phyloP scores from a whole-genome alignment of 2,888 invertebrate genomes.

The Heliothis peltigera region DNA sequence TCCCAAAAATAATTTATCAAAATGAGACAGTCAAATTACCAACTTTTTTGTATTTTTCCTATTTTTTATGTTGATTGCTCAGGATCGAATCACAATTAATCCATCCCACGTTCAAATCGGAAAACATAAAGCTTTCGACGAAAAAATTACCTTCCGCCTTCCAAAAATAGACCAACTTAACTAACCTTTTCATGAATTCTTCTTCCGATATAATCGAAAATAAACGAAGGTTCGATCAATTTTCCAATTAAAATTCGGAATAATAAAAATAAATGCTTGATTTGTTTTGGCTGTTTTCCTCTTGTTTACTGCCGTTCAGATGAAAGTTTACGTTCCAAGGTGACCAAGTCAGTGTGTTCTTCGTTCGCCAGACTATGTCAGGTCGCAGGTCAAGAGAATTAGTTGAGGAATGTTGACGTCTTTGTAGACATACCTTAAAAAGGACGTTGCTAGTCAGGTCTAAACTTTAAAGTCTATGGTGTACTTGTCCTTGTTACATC shows the following conservation, averaged over 20 bases:
- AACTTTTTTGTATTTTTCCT: no score
- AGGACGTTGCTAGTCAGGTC: background rate
- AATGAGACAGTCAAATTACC: no score
- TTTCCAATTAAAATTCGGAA: slow-evolving; percentile 15
- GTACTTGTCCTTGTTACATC: background rate
- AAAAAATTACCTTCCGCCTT: background rate
- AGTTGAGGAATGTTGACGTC: slow-evolving; percentile 40
- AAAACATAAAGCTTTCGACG: background rate
- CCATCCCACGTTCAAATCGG: background rate
- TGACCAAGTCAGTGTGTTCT: slow-evolving; percentile 56
- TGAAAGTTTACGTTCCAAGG: slow-evolving; percentile 67
- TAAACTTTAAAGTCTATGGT: background rate
- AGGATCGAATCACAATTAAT: no score
- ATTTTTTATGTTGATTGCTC: no score
- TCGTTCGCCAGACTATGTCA: slow-evolving; percentile 36
- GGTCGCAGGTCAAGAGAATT: slow-evolving; percentile 57
- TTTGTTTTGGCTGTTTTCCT: slow-evolving; percentile 30
- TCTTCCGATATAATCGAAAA: background rate
- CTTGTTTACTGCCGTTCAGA: slow-evolving; percentile 48
- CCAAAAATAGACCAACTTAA: background rate
- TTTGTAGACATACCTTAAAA: slow-evolving; percentile 14
- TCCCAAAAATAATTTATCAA: no score
- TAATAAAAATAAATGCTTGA: background rate
- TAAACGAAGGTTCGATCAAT: slow-evolving; percentile 5
- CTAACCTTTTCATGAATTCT: background rate